Evolutionary conservation across 2,113 vertebrate genomes (phyloP).

Genomic region (Octodon degus): DNA sequence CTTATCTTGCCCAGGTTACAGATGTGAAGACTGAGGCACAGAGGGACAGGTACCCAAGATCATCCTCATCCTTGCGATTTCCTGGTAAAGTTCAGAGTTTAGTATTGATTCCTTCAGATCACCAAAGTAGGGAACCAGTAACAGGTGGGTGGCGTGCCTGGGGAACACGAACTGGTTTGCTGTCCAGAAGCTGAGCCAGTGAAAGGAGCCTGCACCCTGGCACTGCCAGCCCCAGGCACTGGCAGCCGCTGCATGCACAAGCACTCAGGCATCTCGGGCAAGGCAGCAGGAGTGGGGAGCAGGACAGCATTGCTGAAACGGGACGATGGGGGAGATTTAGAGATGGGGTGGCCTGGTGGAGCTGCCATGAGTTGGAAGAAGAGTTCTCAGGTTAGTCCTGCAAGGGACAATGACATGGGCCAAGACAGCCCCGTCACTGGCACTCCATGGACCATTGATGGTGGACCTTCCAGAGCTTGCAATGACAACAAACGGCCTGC

Average conservation of each 20-base stretch:
- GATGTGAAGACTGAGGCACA: not conserved
- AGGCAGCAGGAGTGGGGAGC: not conserved
- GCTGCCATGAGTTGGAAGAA: not conserved
- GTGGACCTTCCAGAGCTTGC: not conserved
- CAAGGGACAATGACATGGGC: not conserved
- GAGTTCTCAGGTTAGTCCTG: not conserved
- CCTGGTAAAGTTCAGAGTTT: too few species aligned
- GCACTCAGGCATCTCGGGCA: not conserved
- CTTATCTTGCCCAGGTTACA: not conserved
- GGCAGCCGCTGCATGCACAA: not conserved
- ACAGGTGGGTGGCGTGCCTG: not conserved
- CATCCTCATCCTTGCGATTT: too few species aligned
- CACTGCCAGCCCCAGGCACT: not conserved
- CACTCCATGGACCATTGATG: not conserved
- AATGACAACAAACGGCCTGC: not conserved
- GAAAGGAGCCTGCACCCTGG: accelerated
- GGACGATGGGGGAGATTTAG: not conserved
- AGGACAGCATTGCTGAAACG: accelerated
- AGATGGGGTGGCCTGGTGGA: not conserved
- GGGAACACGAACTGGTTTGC: not conserved
- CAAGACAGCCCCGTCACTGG: not conserved
- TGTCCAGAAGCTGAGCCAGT: not conserved
- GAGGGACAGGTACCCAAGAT: not conserved
- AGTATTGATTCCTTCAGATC: not conserved
- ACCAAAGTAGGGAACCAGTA: not conserved